Base-by-base conservation (phyloP, 2,113 vertebrate genomes). In the Prunella himalayana region DNA sequence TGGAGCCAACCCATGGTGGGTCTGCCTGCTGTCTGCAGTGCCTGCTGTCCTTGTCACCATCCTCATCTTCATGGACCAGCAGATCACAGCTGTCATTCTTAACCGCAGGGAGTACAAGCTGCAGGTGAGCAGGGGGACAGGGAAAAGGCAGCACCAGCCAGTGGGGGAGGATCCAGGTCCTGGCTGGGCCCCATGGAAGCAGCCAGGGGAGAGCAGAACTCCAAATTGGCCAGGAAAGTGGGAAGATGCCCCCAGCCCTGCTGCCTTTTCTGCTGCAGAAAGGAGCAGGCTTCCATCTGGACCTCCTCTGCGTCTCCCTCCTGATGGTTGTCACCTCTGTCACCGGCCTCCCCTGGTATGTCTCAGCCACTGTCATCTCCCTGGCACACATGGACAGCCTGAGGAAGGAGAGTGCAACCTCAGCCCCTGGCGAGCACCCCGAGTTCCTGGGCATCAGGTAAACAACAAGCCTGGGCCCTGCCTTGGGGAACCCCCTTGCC, bases 51-150 rank as follows among this genome's bases (percentile, higher is more conserved):
- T 98, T 6, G 94, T 98, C 56, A 98, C 97, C 78, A 98, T 98
- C 77, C 98, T 98, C 82, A 96, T 98, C 72, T 98, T 98, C 95
- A 98, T 98, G 98, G 98, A 98, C 93, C 98, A 98, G 92, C 98
- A 98, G 91, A 98, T 98, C 92, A 98, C 98, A 3, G 98, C 98
- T 1, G 97, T 98, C 90, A 98, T 98, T 82, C 98, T 98, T 28
- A 98, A 98, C 90, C 97, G 98, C 41, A 95, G 88, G 21, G 98
- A 98, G 45, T 98, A 98, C 56, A 98, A 97, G 80, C 96, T 98
- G 39, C 94, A 75, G 97, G 98, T 98, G 94, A 97, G 96, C 6
- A 2, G 44, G 22, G 16, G 59, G 18, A 56, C 59, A 44, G 30
- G 49, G 17, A 44, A 41, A 1, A 8, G 64, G 41, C 37, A 75